Evolutionary conservation across 2,797 vertebrate species (phyloP).

Genomic region (Gymnothorax reevesii): DNA sequence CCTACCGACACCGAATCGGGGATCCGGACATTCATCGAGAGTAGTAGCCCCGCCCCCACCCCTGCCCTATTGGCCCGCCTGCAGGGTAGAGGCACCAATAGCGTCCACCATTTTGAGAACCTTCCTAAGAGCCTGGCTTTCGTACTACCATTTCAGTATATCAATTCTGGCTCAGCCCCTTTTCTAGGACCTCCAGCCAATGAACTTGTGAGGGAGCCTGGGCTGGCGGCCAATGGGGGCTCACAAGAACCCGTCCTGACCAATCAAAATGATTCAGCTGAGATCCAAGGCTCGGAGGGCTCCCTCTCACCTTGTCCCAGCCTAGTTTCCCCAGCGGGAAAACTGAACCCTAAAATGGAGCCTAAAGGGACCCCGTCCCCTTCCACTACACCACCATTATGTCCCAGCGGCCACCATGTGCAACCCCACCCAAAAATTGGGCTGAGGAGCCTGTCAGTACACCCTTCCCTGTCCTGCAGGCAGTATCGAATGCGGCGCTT

Average conservation of each 20-base stretch:
- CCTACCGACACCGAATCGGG: slow-evolving; percentile 70
- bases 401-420: background rate
- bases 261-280: slow-evolving; percentile 75
- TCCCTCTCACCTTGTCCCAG: slow-evolving; percentile 74
- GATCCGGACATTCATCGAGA: slow-evolving; percentile 83
- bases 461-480: slow-evolving; percentile 94
- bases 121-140: slow-evolving; percentile 82
- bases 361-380: slow-evolving; percentile 71
- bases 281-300: slow-evolving; percentile 79
- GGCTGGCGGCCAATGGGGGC: slow-evolving; percentile 62
- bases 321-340: slow-evolving; percentile 78
- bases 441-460: slow-evolving; percentile 62
- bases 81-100: slow-evolving; percentile 80
- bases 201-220: slow-evolving; percentile 73
- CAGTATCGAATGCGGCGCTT: slow-evolving; percentile 97
- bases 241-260: slow-evolving; percentile 72
- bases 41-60: slow-evolving; percentile 81
- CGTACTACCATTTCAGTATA: slow-evolving; percentile 81
- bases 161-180: slow-evolving; percentile 79
- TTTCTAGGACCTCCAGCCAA: slow-evolving; percentile 78
- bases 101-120: slow-evolving; percentile 83
- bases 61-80: slow-evolving; percentile 78
- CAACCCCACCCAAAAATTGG: background rate
- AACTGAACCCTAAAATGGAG: slow-evolving; percentile 79
- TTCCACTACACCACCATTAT: slow-evolving; percentile 63